Conservation (phyloP, 37 sponge, comb jelly and placozoan genomes). For the Chondrosia reniformis region DNA sequence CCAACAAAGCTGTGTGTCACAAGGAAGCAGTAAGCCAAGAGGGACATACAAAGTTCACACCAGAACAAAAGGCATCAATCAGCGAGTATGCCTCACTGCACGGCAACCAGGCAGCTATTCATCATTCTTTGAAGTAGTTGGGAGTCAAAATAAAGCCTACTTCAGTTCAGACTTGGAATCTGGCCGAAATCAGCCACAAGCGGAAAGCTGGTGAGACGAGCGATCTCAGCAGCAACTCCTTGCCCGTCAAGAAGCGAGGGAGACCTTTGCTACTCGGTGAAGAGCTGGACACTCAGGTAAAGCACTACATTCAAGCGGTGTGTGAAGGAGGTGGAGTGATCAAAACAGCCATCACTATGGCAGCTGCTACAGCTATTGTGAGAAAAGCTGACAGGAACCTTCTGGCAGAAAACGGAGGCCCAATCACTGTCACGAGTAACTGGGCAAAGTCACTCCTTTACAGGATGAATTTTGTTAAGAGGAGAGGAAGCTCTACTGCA, state of each 20-base stretch:
- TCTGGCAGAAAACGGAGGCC: slow-evolving; percentile 39
- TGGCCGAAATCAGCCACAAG: neutral
- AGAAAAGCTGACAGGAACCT: slow-evolving; percentile 27
- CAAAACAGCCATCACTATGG: slow-evolving; percentile 39
- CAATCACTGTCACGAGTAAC: slow-evolving; percentile 18
- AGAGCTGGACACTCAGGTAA: slow-evolving; percentile 31
- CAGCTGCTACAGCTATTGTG: slow-evolving; percentile 38
- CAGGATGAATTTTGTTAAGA: slow-evolving; percentile 40
- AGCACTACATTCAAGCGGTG: slow-evolving; percentile 21
- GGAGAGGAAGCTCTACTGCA: slow-evolving; percentile 39
- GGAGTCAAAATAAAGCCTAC: neutral
- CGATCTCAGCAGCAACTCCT: neutral
- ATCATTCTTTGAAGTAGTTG: neutral
- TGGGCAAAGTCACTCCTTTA: slow-evolving; percentile 54
- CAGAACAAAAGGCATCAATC: neutral
- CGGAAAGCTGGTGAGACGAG: neutral
- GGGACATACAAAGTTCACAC: neutral
- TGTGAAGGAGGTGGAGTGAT: slow-evolving; percentile 44
- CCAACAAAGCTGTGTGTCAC: slow-evolving; percentile 7
- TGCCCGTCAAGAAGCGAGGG: slow-evolving; percentile 28
- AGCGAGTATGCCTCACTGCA: neutral
- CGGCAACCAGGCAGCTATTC: neutral
- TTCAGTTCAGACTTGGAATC: neutral
- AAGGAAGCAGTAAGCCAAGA: neutral
- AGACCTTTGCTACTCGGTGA: slow-evolving; percentile 43